Conservation (phyloP, 2,113 vertebrate species). For the Syngnathus typhle region DNA sequence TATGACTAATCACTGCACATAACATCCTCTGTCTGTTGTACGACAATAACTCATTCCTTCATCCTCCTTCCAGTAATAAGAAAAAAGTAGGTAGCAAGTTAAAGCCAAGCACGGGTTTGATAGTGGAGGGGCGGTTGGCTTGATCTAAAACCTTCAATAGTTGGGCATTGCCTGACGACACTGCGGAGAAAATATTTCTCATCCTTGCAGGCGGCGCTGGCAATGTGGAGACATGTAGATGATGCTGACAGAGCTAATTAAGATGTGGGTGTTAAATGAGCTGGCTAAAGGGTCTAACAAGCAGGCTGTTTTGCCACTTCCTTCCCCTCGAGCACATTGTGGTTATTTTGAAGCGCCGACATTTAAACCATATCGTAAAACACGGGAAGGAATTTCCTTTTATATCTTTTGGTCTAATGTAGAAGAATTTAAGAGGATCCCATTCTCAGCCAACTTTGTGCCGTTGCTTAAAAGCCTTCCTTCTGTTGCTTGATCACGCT, state of each 20-base stretch:
- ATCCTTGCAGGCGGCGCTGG: slow-evolving; percentile 8
- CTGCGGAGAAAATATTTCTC: slow-evolving; percentile 19
- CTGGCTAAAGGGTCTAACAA: slow-evolving; percentile 35
- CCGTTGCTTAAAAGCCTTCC: background rate
- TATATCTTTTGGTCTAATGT: slow-evolving; percentile 7
- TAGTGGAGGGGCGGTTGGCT: background rate
- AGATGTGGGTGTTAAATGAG: slow-evolving; percentile 45
- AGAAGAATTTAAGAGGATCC: slow-evolving; percentile 15
- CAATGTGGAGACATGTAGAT: slow-evolving; percentile 27
- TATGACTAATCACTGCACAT: background rate
- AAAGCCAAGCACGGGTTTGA: background rate
- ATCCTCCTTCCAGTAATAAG: too few relatives aligned
- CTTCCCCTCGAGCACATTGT: slow-evolving; percentile 17
- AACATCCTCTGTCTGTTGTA: background rate
- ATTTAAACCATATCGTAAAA: slow-evolving; percentile 14
- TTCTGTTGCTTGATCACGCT: slow-evolving; percentile 3
- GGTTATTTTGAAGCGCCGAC: slow-evolving; percentile 23
- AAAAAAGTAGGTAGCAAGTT: background rate
- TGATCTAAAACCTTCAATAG: slow-evolving; percentile 4
- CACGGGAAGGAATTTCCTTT: background rate
- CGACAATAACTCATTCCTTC: background rate
- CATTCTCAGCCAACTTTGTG: background rate
- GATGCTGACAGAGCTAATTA: slow-evolving; percentile 33
- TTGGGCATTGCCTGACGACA: slow-evolving; percentile 13
- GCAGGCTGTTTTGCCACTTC: slow-evolving; percentile 21